These are phyloP conservation scores for Australoheros scitulus DNA, from an alignment of 2,113 vertebrate genomes.

Conservation along the genomic window DNA sequence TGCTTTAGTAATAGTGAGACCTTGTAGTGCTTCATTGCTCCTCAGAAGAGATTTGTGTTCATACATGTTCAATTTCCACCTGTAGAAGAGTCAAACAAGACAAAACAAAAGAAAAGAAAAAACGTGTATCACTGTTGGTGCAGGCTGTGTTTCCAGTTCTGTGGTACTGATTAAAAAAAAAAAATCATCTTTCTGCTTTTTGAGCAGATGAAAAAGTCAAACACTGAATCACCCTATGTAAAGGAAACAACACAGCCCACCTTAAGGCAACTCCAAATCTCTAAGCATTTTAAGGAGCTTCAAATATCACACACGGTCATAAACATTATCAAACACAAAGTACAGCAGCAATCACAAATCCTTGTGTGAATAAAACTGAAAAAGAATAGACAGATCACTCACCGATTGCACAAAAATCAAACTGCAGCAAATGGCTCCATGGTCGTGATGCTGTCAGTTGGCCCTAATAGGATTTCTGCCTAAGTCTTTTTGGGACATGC, in stretches of 20 bases:
- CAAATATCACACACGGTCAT: not conserved
- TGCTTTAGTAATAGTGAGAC: not conserved
- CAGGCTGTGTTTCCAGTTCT: not conserved
- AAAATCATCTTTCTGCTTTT: no score
- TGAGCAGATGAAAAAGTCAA: not conserved
- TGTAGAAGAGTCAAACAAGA: not conserved
- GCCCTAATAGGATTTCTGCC: not conserved
- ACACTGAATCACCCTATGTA: not conserved
- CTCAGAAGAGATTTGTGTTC: not conserved
- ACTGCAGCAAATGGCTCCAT: not conserved
- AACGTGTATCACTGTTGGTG: not conserved
- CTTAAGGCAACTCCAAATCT: not conserved
- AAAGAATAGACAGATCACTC: constrained; percentile 2
- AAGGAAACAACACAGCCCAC: not conserved
- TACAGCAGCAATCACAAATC: not conserved
- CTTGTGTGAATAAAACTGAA: not conserved
- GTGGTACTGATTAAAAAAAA: not conserved
- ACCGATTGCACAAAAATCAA: constrained; percentile 6
- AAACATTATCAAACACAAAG: not conserved
- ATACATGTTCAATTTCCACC: not conserved
- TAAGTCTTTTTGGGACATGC: not conserved
- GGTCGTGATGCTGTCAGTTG: not conserved
- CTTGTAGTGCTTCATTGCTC: not conserved
- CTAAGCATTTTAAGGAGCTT: not conserved
- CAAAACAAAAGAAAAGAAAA: not conserved